These are phyloP conservation scores for Vidua macroura DNA, from an alignment of 2,113 vertebrate genomes.

Conservation along the genomic window DNA sequence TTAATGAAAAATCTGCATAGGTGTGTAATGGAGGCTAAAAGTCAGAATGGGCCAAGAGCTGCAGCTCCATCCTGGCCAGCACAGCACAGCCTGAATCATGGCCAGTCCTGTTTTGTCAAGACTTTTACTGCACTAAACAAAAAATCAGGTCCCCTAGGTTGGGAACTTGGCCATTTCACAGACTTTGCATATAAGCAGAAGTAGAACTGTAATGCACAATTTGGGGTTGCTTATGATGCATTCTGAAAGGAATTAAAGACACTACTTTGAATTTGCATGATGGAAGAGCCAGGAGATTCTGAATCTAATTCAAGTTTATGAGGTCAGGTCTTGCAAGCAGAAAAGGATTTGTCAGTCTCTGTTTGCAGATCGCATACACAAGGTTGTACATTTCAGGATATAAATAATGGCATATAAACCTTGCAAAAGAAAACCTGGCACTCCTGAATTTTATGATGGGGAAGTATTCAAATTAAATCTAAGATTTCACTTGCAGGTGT, in stretches of 20 bases:
- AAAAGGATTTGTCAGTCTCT: neutral
- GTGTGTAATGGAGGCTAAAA: neutral
- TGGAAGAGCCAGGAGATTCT: neutral
- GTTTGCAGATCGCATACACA: neutral
- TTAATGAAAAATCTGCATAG: neutral
- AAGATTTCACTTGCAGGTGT: neutral
- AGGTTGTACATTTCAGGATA: neutral
- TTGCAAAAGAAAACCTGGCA: neutral
- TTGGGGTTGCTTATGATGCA: neutral
- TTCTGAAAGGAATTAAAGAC: neutral
- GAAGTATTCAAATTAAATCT: neutral
- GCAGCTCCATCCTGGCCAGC: neutral
- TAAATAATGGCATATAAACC: neutral
- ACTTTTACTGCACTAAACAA: neutral
- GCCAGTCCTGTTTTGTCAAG: neutral
- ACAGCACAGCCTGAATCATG: neutral
- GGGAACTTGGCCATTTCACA: neutral
- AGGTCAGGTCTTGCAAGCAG: neutral
- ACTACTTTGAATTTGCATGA: neutral
- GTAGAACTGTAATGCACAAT: neutral
- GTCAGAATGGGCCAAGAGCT: neutral
- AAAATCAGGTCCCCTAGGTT: accelerated
- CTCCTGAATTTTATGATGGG: neutral
- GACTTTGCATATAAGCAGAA: neutral
- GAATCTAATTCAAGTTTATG: neutral